Evolutionary conservation across 2,888 invertebrate genomes (phyloP).

Genomic region (Cyaniris semiargus): DNA sequence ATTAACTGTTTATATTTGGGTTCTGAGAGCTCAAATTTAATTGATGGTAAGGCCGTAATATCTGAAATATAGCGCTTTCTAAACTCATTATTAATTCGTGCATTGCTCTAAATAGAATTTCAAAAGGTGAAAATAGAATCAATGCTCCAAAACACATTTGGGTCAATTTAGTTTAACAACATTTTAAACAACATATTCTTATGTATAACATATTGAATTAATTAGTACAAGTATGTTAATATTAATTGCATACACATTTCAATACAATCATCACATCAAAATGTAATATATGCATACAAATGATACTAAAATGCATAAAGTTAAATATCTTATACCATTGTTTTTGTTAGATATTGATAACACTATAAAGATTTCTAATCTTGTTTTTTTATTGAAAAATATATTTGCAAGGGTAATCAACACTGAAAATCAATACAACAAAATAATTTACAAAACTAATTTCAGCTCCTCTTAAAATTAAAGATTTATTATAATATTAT

Average conservation of each 20-base stretch:
- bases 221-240: constrained; percentile 5
- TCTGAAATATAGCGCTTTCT: constrained; percentile 23
- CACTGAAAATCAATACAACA: neutral
- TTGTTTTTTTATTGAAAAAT: no score
- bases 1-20: neutral
- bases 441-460: no score
- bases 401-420: no score
- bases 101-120: constrained; percentile 37
- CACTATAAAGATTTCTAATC: neutral
- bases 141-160: constrained; percentile 46
- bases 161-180: constrained; percentile 41
- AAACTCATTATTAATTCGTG: constrained; percentile 33
- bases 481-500: neutral
- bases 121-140: constrained; percentile 46
- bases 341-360: neutral
- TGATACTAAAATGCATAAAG: neutral
- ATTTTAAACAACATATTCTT: constrained; percentile 14
- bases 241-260: neutral
- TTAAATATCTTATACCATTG: no score
- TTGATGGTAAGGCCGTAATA: neutral
- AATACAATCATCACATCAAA: neutral
- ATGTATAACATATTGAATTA: constrained; percentile 5
- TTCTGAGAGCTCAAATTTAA: neutral
- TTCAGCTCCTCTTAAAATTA: neutral
- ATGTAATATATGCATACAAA: neutral